These are phyloP conservation scores for Tarsius wallacei DNA, from an alignment of 2,797 vertebrate species.

Conservation along the genomic window DNA sequence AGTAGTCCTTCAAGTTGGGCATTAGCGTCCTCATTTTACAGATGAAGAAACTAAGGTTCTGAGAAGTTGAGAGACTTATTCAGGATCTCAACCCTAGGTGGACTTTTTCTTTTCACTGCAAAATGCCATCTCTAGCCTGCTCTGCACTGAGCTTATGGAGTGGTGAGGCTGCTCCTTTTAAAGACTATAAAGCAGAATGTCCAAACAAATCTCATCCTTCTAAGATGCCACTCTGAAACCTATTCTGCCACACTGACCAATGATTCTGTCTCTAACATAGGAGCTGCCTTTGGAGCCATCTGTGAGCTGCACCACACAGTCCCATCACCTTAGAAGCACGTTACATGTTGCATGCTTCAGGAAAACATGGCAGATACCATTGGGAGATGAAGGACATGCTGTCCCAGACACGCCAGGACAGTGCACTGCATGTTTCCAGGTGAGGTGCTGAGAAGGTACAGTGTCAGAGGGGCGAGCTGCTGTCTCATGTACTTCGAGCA, in stretches of 20 bases:
- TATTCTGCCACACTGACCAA: background rate
- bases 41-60: conserved; percentile 43
- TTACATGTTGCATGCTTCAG: background rate
- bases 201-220: conserved; percentile 12
- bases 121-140: background rate
- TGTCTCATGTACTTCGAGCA: background rate
- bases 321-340: background rate
- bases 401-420: background rate
- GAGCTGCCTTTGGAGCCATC: background rate
- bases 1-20: background rate
- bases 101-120: background rate
- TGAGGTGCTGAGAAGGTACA: background rate
- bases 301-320: background rate
- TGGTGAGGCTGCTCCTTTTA: background rate
- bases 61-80: background rate
- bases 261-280: background rate
- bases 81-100: background rate
- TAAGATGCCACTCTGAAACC: background rate
- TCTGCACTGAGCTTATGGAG: background rate
- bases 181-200: background rate
- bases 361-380: background rate
- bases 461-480: background rate
- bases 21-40: background rate
- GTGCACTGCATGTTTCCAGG: too few species aligned
- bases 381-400: background rate